Percentiles rank a stretch among this genome's conserved stretches.
Conservation (phyloP, 1,140 invertebrate species). For the Drosophila seguyi region DNA sequence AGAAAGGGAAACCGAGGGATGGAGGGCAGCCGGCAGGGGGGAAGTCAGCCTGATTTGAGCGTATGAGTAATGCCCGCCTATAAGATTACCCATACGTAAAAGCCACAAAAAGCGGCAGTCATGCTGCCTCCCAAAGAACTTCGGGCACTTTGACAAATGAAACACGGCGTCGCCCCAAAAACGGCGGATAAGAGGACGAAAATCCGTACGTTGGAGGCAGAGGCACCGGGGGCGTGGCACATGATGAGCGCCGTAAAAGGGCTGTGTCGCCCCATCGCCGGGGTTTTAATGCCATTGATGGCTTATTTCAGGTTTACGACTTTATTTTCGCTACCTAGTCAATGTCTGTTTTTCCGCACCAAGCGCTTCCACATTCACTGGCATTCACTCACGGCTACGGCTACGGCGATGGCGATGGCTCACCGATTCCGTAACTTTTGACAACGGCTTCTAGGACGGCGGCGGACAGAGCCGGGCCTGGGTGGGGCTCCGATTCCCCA, state of each 20-base stretch:
- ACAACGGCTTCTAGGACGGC: slow-evolving; percentile 47
- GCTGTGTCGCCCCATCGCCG: slow-evolving; percentile 57
- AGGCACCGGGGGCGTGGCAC: not conserved
- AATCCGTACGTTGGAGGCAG: not conserved
- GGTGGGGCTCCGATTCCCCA: not conserved
- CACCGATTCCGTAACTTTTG: slow-evolving; percentile 74
- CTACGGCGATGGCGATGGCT: not conserved
- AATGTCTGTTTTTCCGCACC: slow-evolving; percentile 44
- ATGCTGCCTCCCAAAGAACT: slow-evolving; percentile 44
- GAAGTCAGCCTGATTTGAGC: slow-evolving; percentile 41
- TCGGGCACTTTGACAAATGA: slow-evolving; percentile 80
- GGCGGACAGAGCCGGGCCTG: not conserved
- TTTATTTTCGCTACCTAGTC: slow-evolving; percentile 82
- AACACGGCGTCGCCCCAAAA: slow-evolving; percentile 55
- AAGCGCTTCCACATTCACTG: slow-evolving; percentile 19
- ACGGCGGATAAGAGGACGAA: slow-evolving; percentile 14
- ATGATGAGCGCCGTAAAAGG: slow-evolving; percentile 61
- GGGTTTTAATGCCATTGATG: slow-evolving; percentile 83
- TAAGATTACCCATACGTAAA: slow-evolving; percentile 81
- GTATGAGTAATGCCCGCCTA: slow-evolving; percentile 80
- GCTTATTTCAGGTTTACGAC: slow-evolving; percentile 83
- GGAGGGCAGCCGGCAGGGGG: not conserved
- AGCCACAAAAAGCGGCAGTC: slow-evolving; percentile 67
- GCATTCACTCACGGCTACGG: slow-evolving; percentile 67
- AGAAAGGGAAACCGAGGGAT: not conserved